A percentile compares a stretch with the other conserved stretches of the same genome.
phyloP scores from a whole-genome alignment of 2,113 vertebrate genomes.

The Thryonomys swinderianus region DNA sequence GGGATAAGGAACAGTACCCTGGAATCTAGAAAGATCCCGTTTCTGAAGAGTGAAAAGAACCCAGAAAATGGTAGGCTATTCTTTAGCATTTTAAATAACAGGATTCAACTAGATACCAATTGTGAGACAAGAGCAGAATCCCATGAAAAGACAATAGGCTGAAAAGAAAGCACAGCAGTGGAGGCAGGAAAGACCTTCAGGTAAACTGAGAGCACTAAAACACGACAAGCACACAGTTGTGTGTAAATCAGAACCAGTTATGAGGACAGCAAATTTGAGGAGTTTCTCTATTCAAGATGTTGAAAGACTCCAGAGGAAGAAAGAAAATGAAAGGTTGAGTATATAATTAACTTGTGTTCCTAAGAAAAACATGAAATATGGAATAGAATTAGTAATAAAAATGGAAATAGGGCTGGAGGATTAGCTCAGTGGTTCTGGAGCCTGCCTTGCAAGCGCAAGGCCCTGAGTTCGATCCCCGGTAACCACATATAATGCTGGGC shows the following conservation, averaged over 20 bases:
- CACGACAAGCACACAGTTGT: neutral
- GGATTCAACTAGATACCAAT: neutral
- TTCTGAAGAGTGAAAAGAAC: neutral
- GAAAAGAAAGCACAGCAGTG: neutral
- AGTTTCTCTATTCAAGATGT: neutral
- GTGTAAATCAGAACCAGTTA: neutral
- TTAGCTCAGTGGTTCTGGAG: no score
- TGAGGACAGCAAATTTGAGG: neutral
- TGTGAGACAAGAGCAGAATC: neutral
- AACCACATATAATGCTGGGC: no score
- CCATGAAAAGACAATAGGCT: neutral
- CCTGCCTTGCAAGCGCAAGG: no score
- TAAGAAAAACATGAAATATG: neutral
- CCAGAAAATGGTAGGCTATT: neutral
- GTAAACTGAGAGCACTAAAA: neutral
- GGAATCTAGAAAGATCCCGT: neutral
- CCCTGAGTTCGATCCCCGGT: no score
- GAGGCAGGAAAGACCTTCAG: neutral
- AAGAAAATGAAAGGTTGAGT: neutral
- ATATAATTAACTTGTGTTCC: neutral
- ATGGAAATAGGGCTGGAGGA: no score
- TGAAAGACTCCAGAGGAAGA: neutral
- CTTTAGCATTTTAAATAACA: neutral
- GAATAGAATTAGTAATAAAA: neutral
- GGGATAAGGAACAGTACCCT: neutral